A percentile compares a stretch with the other conserved stretches of the same genome.
Evolutionary conservation across 1,140 invertebrate genomes (phyloP).

Genomic region (Drosophila athabasca): DNA sequence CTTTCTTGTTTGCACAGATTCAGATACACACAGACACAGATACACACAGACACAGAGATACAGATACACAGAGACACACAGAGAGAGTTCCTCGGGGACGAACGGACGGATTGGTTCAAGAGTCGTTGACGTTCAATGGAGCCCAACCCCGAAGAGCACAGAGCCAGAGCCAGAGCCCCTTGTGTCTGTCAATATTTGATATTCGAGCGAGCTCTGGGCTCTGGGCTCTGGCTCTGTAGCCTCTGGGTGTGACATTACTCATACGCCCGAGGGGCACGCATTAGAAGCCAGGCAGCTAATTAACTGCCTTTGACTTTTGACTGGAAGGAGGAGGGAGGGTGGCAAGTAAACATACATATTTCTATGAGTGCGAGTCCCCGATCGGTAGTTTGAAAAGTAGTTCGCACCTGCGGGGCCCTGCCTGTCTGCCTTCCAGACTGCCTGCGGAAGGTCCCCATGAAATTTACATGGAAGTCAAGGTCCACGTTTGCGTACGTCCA

Average conservation of each 20-base stretch:
- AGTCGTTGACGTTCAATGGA: slow-evolving; percentile 61
- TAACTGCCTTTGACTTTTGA: slow-evolving; percentile 53
- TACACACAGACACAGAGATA: no score
- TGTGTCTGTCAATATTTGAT: slow-evolving; percentile 42
- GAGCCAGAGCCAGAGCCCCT: background rate
- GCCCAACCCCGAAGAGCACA: slow-evolving; percentile 3
- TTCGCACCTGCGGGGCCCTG: slow-evolving; percentile 60
- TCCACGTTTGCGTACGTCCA: slow-evolving; percentile 2
- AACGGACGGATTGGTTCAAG: slow-evolving; percentile 41
- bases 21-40: slow-evolving; percentile 3
- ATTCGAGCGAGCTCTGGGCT: slow-evolving; percentile 23
- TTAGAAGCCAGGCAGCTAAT: slow-evolving; percentile 66
- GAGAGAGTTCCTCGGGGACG: slow-evolving; percentile 38
- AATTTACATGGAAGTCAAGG: slow-evolving; percentile 70
- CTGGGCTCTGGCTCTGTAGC: slow-evolving; percentile 24
- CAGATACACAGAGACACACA: background rate
- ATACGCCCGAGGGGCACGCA: slow-evolving; percentile 69
- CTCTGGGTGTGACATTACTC: slow-evolving; percentile 73
- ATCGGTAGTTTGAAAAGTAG: slow-evolving; percentile 72
- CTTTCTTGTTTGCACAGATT: slow-evolving; percentile 68
- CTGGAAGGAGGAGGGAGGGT: slow-evolving; percentile 10
- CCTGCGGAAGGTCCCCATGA: background rate
- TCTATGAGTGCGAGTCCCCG: slow-evolving; percentile 2
- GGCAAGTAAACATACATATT: slow-evolving; percentile 13
- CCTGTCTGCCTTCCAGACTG: background rate